Base-by-base conservation (phyloP, 2,797 vertebrate genomes). In the Delichon dasypus region DNA sequence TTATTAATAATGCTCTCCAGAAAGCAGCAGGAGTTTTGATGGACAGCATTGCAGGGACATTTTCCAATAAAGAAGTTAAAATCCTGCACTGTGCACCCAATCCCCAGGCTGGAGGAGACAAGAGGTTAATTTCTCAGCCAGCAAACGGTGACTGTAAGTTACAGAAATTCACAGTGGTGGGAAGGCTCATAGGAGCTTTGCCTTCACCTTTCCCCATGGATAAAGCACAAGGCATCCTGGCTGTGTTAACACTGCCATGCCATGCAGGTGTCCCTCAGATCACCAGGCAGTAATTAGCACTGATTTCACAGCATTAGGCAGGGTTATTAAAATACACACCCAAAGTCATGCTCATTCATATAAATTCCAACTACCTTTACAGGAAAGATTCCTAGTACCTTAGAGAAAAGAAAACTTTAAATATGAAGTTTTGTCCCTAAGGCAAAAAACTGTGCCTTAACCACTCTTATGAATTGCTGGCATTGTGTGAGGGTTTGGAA, bases 121-220 rank as follows among this genome's bases (percentile, higher is more conserved):
- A 88, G 80, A 82, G 64, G 93, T 91, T 91, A 79, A 95, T 94
- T 95, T 58, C 86, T 72, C 79, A 93, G 88, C 11, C 60, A 91
- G 71, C 38, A 90, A 93, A 88, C 1, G 1, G 74, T 80, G 74
- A 23, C 60, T 45, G 70, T 78, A 90, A 79, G 64, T 65, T 90
- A 93, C 51, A 82, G 53, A 57, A 50, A 94, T 58, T 68, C 74
- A 25, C 0, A 19, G 53, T 38, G 78, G 29, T 32, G 60, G 60
- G 77, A 60, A 81, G 22, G 55, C 10, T 57, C 89, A 54, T 44
- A 84, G 1, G 27, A 84, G 81, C 60, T 61, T 94, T 93, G 68
- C 93, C 89, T 96, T 94, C 93, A 82, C 83, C 88, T 85, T 84
- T 38, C 64, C 67, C 42, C 80, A 19, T 44, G 53, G 74, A 74